These are phyloP conservation scores for Lutraria lutraria DNA, from an alignment of 2,888 invertebrate species.

Conservation along the genomic window DNA sequence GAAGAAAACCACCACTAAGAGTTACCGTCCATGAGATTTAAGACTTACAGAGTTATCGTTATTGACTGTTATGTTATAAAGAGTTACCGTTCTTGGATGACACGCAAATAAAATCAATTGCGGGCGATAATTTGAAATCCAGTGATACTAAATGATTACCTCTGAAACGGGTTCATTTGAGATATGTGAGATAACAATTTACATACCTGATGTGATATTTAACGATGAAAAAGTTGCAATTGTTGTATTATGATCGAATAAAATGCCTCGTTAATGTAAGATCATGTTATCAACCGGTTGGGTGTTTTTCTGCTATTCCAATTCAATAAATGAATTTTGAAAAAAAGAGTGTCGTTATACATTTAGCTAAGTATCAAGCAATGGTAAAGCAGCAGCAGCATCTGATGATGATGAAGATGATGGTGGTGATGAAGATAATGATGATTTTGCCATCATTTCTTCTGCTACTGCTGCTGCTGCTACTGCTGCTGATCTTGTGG, in stretches of 20 bases:
- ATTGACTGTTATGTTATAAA: neutral
- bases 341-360: neutral
- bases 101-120: too few species aligned
- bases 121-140: neutral
- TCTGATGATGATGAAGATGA: too few species aligned
- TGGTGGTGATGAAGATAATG: too few species aligned
- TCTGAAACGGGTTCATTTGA: neutral
- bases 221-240: neutral
- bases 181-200: neutral
- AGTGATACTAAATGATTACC: neutral
- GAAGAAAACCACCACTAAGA: neutral
- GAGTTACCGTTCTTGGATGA: neutral
- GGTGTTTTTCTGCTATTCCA: neutral
- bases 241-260: neutral
- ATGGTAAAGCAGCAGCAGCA: too few species aligned
- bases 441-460: neutral
- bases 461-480: neutral
- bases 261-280: neutral
- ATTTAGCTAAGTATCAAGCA: too few species aligned
- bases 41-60: neutral
- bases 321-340: neutral
- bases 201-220: neutral
- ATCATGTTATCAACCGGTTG: neutral
- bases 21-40: neutral
- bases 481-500: neutral